Percentiles rank a stretch among this genome's conserved stretches.
Conservation (phyloP, 2,888 invertebrate genomes). For the Leucophenga montana region DNA sequence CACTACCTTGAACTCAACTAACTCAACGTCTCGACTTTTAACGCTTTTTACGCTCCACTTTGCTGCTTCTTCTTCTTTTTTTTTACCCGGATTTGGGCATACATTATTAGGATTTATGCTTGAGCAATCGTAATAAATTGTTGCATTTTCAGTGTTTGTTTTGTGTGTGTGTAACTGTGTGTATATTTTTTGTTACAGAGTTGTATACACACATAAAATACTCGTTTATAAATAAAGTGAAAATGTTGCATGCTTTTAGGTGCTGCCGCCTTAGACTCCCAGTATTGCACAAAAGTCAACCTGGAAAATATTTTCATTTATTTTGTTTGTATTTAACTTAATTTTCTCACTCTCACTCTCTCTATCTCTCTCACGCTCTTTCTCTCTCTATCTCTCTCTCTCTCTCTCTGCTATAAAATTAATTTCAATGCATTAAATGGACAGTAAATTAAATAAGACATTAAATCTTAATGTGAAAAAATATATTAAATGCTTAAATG, state of each 20-base stretch:
- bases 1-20: neutral
- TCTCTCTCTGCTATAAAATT: too few relatives aligned
- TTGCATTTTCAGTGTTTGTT: constrained; percentile 43
- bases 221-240: neutral
- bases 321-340: too few relatives aligned
- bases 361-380: too few relatives aligned
- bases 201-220: neutral
- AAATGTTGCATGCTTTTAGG: constrained; percentile 11
- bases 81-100: constrained; percentile 25
- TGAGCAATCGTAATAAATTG: constrained; percentile 48
- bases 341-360: too few relatives aligned
- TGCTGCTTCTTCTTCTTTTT: constrained; percentile 6
- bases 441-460: constrained; percentile 28
- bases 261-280: too few relatives aligned
- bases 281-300: neutral
- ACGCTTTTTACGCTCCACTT: neutral
- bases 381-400: too few relatives aligned
- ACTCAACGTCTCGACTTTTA: neutral
- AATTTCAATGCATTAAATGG: too few relatives aligned
- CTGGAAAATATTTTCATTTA: too few relatives aligned
- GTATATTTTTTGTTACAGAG: neutral
- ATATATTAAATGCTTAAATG: too few relatives aligned
- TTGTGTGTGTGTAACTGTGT: constrained; percentile 10
- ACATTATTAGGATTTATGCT: constrained; percentile 48
- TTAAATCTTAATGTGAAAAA: constrained; percentile 22